Conservation (phyloP, 2,888 invertebrate species). For the Vandiemenella viatica region DNA sequence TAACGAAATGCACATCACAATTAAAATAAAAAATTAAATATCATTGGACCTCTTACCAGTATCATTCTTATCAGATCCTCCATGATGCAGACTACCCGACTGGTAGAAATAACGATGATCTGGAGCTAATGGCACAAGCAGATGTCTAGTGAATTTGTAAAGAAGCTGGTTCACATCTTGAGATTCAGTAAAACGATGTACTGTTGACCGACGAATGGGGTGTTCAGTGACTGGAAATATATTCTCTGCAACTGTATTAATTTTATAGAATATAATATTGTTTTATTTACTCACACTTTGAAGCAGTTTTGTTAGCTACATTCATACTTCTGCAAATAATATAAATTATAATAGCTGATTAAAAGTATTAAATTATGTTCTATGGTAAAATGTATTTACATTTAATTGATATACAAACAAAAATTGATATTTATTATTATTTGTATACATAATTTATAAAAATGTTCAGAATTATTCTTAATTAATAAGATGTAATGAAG, state of each 20-base stretch:
- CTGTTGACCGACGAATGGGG: constrained; percentile 59
- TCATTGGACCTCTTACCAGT: neutral
- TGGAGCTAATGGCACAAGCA: constrained; percentile 40
- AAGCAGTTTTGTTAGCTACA: too few relatives aligned
- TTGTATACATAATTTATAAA: too few relatives aligned
- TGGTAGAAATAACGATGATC: constrained; percentile 10
- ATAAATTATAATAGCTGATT: too few relatives aligned
- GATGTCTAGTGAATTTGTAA: constrained; percentile 66
- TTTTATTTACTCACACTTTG: too few relatives aligned
- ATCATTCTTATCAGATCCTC: neutral
- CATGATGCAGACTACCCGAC: neutral
- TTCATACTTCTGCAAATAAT: too few relatives aligned
- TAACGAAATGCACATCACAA: too few relatives aligned
- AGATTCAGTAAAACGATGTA: constrained; percentile 63
- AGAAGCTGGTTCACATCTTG: constrained; percentile 54
- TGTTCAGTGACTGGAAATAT: constrained; percentile 58
- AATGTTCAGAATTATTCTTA: too few relatives aligned
- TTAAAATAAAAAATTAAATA: too few relatives aligned
- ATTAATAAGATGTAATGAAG: too few relatives aligned
- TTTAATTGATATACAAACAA: too few relatives aligned
- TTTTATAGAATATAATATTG: neutral
- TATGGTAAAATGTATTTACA: too few relatives aligned
- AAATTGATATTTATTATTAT: too few relatives aligned
- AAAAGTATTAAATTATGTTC: neutral
- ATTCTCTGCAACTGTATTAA: constrained; percentile 35